Conservation (phyloP, 2,888 invertebrate genomes). For the Pycnomerus fuliginosus region DNA sequence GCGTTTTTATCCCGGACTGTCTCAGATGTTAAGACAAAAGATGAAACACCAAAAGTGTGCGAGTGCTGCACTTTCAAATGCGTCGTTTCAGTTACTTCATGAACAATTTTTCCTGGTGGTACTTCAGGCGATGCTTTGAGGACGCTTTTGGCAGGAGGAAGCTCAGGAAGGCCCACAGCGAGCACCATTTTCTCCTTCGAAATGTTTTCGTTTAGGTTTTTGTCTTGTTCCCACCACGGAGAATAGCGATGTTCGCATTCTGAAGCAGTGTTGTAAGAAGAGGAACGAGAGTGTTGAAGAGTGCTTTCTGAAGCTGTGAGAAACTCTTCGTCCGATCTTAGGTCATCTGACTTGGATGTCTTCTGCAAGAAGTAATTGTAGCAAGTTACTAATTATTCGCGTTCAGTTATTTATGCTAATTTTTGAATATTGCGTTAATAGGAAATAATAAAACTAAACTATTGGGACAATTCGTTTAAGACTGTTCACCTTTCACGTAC, state of each 20-base stretch:
- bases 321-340: slow-evolving; percentile 62
- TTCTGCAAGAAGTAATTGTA: slow-evolving; percentile 21
- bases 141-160: slow-evolving; percentile 45
- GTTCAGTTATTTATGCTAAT: too few species aligned
- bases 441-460: too few species aligned
- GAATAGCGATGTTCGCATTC: slow-evolving; percentile 60
- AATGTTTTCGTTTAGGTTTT: slow-evolving; percentile 45
- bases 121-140: slow-evolving; percentile 50
- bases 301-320: slow-evolving; percentile 70
- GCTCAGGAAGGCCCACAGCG: slow-evolving; percentile 50
- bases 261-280: slow-evolving; percentile 68
- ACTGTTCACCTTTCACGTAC: slow-evolving; percentile 31
- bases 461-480: too few species aligned
- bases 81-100: slow-evolving; percentile 57
- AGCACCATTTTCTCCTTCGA: slow-evolving; percentile 52
- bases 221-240: slow-evolving; percentile 60
- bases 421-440: too few species aligned
- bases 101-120: slow-evolving; percentile 54
- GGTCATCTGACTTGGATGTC: slow-evolving; percentile 52
- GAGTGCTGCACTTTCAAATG: slow-evolving; percentile 56
- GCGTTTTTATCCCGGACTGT: slow-evolving; percentile 50
- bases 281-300: slow-evolving; percentile 65
- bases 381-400: too few species aligned
- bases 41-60: slow-evolving; percentile 56
- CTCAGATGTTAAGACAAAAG: slow-evolving; percentile 57